Percentiles rank a stretch among this genome's conserved stretches.
Conservation (phyloP, 2,797 vertebrate genomes). For the Alauda arvensis region DNA sequence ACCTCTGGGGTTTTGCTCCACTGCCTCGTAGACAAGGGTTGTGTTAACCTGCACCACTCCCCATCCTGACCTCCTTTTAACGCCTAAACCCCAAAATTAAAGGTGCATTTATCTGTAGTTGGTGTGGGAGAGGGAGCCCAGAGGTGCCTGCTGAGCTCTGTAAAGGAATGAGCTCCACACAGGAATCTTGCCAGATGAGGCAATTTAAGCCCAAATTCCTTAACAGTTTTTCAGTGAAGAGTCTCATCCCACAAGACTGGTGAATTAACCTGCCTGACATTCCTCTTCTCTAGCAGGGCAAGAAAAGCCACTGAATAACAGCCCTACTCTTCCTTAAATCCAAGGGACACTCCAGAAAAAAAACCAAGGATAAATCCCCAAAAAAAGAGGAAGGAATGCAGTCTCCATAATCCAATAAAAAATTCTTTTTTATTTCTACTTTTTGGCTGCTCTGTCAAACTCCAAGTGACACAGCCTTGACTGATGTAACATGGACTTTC, state of each 20-base stretch:
- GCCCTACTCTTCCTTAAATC: not conserved
- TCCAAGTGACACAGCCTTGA: not conserved
- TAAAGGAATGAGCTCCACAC: not conserved
- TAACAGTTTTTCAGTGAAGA: not conserved
- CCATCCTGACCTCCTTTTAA: not conserved
- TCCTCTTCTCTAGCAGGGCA: not conserved
- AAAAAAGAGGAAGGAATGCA: not conserved
- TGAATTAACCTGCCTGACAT: not conserved
- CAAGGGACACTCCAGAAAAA: not conserved
- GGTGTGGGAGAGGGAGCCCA: not conserved
- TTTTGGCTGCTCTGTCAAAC: not conserved
- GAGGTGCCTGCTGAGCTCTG: not conserved
- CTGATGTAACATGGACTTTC: rapidly evolving
- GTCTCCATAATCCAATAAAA: not conserved
- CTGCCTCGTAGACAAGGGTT: not conserved
- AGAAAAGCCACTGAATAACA: not conserved
- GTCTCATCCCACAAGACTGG: not conserved
- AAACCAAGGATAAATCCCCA: not conserved
- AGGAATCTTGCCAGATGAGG: not conserved
- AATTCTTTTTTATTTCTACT: not conserved
- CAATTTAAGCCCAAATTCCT: not conserved
- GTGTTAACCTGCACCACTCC: not conserved
- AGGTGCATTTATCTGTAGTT: rapidly evolving
- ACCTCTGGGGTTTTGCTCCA: not conserved
- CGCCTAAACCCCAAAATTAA: not conserved